These are phyloP conservation scores for Alexandromys fortis DNA, from an alignment of 2,113 vertebrate genomes.

Conservation along the genomic window DNA sequence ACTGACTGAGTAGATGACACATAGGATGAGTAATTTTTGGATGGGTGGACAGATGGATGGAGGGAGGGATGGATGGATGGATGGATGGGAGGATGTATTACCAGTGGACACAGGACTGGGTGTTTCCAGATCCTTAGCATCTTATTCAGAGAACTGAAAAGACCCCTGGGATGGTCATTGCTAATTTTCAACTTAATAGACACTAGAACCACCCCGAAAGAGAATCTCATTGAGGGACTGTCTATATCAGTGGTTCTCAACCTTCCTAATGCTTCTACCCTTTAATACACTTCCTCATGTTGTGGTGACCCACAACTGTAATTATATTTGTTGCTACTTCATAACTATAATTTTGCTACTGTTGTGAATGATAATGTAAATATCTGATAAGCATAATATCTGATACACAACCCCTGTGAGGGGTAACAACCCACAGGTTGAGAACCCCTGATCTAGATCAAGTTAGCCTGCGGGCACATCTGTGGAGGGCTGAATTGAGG, in stretches of 20 bases:
- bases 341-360: neutral
- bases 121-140: neutral
- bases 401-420: neutral
- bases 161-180: too few species aligned
- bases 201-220: neutral
- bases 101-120: neutral
- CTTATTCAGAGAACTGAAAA: neutral
- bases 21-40: neutral
- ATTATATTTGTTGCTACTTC: neutral
- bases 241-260: neutral
- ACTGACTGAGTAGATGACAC: neutral
- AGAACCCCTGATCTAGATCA: neutral
- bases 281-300: neutral
- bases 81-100: neutral
- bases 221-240: neutral
- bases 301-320: neutral
- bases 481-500: neutral
- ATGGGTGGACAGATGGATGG: neutral
- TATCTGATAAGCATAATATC: neutral
- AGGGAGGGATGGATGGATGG: neutral
- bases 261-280: neutral
- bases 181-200: neutral
- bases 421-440: neutral
- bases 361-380: neutral
- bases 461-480: neutral